Percentiles rank a stretch among this genome's conserved stretches.
phyloP scores from a whole-genome alignment of 2,888 invertebrate genomes.

The Nycteola revayana region DNA sequence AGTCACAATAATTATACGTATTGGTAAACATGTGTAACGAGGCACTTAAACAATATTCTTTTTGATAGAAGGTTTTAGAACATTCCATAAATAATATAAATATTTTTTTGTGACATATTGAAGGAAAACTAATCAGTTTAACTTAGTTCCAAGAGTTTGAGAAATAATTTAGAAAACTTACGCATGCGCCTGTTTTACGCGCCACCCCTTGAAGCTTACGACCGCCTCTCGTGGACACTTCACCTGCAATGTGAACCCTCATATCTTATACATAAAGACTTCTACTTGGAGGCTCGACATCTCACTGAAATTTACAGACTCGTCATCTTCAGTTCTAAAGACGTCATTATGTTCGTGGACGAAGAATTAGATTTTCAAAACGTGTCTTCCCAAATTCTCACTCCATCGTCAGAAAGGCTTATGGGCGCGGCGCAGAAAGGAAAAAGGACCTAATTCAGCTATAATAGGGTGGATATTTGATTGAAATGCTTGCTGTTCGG shows the following conservation, averaged over 20 bases:
- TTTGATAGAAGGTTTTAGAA: too few relatives aligned
- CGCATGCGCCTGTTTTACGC: slow-evolving; percentile 79
- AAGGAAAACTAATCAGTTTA: slow-evolving; percentile 36
- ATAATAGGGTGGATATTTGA: slow-evolving; percentile 44
- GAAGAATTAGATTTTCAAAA: slow-evolving; percentile 75
- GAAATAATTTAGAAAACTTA: slow-evolving; percentile 60
- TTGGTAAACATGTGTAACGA: too few relatives aligned
- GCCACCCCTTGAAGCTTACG: slow-evolving; percentile 79
- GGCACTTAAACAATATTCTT: too few relatives aligned
- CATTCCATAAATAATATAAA: too few relatives aligned
- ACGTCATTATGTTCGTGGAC: slow-evolving; percentile 73
- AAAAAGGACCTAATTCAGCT: slow-evolving; percentile 34
- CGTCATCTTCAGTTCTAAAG: slow-evolving; percentile 71
- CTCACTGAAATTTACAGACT: slow-evolving; percentile 56
- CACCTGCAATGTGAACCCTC: slow-evolving; percentile 70
- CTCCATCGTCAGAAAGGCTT: slow-evolving; percentile 37
- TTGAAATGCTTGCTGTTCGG: slow-evolving; percentile 10
- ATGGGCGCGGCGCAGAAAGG: slow-evolving; percentile 11
- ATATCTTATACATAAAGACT: slow-evolving; percentile 52
- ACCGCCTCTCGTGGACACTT: slow-evolving; percentile 67
- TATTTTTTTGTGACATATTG: slow-evolving; percentile 20
- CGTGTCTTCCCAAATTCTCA: slow-evolving; percentile 55
- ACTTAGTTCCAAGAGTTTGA: slow-evolving; percentile 60
- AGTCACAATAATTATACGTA: too few relatives aligned
- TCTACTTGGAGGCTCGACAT: slow-evolving; percentile 46